phyloP scores from a whole-genome alignment of 30 jellyfish, hydroid and myxozoan species.

The Rhopilema esculentum region DNA sequence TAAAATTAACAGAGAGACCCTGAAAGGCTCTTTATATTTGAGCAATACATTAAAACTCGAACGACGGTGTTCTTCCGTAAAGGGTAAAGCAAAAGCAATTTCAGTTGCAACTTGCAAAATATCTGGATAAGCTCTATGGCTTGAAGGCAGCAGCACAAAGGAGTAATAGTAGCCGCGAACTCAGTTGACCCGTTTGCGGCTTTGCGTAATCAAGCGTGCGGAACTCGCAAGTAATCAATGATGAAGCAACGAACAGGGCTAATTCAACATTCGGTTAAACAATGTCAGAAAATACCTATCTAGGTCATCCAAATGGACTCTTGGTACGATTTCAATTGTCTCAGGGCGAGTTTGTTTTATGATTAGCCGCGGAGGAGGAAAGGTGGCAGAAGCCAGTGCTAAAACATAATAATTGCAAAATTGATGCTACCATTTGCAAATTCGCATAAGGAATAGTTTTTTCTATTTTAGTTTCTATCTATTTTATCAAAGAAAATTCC shows the following conservation, averaged over 20 bases:
- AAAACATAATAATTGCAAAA: too few species aligned
- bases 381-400: too few species aligned
- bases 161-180: neutral
- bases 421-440: too few species aligned
- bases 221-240: neutral
- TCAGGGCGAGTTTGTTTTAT: neutral
- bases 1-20: too few species aligned
- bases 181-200: neutral
- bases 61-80: too few species aligned
- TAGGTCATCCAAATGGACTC: neutral
- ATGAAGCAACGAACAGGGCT: neutral
- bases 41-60: too few species aligned
- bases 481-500: too few species aligned
- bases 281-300: neutral
- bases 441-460: too few species aligned
- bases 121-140: neutral
- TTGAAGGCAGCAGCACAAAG: neutral
- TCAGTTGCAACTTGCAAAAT: too few species aligned
- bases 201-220: neutral
- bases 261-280: neutral
- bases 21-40: too few species aligned
- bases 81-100: too few species aligned
- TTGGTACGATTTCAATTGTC: neutral
- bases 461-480: too few species aligned
- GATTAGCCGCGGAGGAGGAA: neutral